Percentiles rank a stretch among this genome's conserved stretches.
phyloP scores from a whole-genome alignment of 2,113 vertebrate genomes.

The Pygoscelis antarcticus region DNA sequence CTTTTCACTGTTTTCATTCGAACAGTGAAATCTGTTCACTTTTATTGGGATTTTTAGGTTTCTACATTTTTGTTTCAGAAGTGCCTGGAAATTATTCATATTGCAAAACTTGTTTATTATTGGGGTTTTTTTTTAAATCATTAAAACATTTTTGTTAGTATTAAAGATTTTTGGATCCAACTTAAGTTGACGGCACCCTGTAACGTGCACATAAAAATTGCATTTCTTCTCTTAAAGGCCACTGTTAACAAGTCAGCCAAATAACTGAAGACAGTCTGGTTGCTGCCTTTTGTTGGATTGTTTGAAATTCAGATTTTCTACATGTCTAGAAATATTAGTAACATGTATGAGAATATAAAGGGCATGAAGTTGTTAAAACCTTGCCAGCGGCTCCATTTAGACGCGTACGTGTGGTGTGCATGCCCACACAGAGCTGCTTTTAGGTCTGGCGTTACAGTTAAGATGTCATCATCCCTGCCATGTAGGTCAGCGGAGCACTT shows the following conservation, averaged over 20 bases:
- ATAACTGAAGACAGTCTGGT: background rate
- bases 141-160: background rate
- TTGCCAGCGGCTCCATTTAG: background rate
- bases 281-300: background rate
- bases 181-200: background rate
- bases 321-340: background rate
- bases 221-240: background rate
- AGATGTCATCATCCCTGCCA: background rate
- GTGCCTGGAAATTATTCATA: background rate
- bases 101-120: background rate
- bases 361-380: background rate
- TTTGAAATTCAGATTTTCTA: background rate
- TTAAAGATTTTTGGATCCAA: background rate
- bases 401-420: accelerated
- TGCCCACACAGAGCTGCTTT: background rate
- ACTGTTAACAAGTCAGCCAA: background rate
- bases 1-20: background rate
- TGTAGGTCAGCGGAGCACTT: background rate
- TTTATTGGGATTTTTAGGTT: background rate
- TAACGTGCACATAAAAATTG: background rate
- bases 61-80: background rate
- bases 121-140: background rate
- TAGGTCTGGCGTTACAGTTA: background rate
- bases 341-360: background rate
- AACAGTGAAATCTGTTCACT: background rate